Percentiles rank a stretch among this genome's conserved stretches.
Conservation (phyloP, 2,797 vertebrate genomes). For the Ctenosaura bakeri region DNA sequence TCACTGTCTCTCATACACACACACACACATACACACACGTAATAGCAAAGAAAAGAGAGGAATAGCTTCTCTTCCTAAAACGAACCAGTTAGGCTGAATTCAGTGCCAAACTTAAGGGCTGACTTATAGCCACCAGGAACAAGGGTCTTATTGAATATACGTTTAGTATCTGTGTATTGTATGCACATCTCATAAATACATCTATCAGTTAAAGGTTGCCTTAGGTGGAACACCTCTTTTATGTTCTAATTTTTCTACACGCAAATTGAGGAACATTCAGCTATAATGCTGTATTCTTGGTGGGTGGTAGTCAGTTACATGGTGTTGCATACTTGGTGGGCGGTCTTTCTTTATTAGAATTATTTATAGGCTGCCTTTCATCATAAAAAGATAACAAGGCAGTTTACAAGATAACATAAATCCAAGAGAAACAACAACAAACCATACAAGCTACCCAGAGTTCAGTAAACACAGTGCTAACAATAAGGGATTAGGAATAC, state of each 20-base stretch:
- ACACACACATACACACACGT: too few relatives aligned
- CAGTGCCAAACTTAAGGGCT: not conserved
- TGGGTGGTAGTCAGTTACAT: not conserved
- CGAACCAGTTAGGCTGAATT: not conserved
- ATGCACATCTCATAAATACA: not conserved
- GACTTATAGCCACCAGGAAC: not conserved
- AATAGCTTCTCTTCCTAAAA: not conserved
- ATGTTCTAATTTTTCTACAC: not conserved
- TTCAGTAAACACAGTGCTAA: too few relatives aligned
- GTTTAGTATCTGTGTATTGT: not conserved
- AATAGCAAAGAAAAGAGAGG: not conserved
- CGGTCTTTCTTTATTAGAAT: too few relatives aligned
- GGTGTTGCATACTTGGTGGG: too few relatives aligned
- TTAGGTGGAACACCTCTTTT: not conserved
- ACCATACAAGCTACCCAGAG: too few relatives aligned
- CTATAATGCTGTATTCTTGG: not conserved
- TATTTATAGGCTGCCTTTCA: too few relatives aligned
- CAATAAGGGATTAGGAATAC: too few relatives aligned
- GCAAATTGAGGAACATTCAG: not conserved
- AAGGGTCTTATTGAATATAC: not conserved
- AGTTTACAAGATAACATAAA: too few relatives aligned
- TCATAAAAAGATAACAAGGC: too few relatives aligned
- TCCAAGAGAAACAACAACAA: too few relatives aligned
- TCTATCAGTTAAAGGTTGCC: not conserved
- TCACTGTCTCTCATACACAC: too few relatives aligned